Percentiles rank a stretch among this genome's conserved stretches.
Evolutionary conservation across 2,113 vertebrate species (phyloP).

Genomic region (Sorex araneus): DNA sequence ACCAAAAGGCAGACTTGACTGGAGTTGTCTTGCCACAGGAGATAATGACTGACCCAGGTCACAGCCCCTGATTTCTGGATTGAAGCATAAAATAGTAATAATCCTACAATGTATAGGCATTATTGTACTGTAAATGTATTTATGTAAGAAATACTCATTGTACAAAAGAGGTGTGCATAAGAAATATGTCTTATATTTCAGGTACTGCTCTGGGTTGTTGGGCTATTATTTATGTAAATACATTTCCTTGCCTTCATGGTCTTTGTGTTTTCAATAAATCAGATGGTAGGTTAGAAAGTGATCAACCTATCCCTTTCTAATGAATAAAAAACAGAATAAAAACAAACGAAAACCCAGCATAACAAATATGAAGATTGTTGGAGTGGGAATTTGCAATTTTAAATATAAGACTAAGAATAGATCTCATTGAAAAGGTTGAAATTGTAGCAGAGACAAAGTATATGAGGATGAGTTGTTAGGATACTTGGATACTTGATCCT

Average conservation of each 20-base stretch:
- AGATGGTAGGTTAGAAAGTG: background rate
- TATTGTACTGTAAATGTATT: conserved; percentile 40
- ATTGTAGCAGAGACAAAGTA: conserved; percentile 34
- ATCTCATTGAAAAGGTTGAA: conserved; percentile 57
- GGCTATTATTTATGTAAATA: too few species aligned
- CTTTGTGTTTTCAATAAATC: too few species aligned
- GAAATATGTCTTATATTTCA: too few species aligned
- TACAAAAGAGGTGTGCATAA: background rate
- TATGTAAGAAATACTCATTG: conserved; percentile 55
- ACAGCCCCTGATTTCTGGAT: conserved; percentile 51
- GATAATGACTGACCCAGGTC: conserved; percentile 34
- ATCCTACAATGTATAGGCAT: background rate
- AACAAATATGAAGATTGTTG: conserved; percentile 24
- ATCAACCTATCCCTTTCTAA: background rate
- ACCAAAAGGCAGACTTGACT: conserved; percentile 35
- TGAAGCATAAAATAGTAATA: conserved; percentile 50
- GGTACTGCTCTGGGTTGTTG: too few species aligned
- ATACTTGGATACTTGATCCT: conserved; percentile 28
- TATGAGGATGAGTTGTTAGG: conserved; percentile 28
- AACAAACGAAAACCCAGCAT: background rate
- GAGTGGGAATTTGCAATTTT: conserved; percentile 40
- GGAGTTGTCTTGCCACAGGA: conserved; percentile 14
- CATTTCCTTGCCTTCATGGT: too few species aligned
- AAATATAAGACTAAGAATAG: conserved; percentile 30
- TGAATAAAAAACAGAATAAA: background rate